phyloP scores from a whole-genome alignment of 2,113 vertebrate species.

The Glaucidium brasilianum region DNA sequence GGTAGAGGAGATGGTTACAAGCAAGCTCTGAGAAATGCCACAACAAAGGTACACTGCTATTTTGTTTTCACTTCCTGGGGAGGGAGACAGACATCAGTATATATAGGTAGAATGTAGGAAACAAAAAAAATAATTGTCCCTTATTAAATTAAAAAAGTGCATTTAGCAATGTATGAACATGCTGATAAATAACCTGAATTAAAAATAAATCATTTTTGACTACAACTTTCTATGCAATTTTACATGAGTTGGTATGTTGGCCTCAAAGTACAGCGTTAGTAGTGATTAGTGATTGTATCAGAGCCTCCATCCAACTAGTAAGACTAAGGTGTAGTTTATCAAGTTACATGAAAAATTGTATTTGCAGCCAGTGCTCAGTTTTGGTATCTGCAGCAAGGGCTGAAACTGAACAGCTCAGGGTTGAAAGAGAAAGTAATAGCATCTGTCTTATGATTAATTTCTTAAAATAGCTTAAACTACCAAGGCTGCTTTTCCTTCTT shows the following conservation, averaged over 20 bases:
- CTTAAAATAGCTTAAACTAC: neutral
- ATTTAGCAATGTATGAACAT: neutral
- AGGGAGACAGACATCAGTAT: neutral
- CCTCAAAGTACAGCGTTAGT: neutral
- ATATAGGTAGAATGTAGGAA: neutral
- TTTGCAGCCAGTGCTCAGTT: neutral
- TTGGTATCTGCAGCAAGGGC: neutral
- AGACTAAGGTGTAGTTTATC: neutral
- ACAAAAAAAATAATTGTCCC: neutral
- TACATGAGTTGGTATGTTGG: neutral
- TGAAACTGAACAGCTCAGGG: neutral
- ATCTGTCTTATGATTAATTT: neutral
- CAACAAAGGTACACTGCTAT: accelerated
- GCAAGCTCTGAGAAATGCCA: neutral
- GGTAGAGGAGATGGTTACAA: neutral
- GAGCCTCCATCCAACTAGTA: neutral
- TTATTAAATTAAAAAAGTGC: neutral
- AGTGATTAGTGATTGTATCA: neutral
- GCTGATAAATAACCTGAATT: neutral
- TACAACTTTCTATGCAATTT: neutral
- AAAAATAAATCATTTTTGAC: neutral
- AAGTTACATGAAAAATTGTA: neutral
- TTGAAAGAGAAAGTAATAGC: neutral
- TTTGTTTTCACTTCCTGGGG: neutral
- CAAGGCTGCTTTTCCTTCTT: neutral